Evolutionary conservation across 2,888 invertebrate species (phyloP).

Genomic region (Enchytraeus crypticus): DNA sequence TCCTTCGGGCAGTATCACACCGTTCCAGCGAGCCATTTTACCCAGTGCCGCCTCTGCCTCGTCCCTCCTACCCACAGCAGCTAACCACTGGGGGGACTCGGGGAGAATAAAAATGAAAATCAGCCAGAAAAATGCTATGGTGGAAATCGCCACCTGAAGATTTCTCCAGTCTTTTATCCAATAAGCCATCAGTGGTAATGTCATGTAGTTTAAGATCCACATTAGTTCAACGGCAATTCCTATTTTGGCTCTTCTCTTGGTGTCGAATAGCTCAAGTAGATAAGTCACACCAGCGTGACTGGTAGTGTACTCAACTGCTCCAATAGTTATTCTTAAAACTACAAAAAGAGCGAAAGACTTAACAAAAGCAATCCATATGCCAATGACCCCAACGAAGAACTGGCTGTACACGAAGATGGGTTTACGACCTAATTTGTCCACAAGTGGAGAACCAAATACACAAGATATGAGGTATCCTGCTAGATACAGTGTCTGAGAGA

Average conservation of each 20-base stretch:
- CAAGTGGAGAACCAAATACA: constrained; percentile 5
- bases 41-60: constrained; percentile 27
- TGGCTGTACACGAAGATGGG: constrained; percentile 6
- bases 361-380: constrained; percentile 10
- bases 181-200: constrained; percentile 17
- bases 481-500: constrained; percentile 18
- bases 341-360: constrained; percentile 11
- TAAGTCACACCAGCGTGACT: constrained; percentile 11
- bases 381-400: constrained; percentile 4
- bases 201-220: constrained; percentile 15
- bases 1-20: constrained; percentile 1
- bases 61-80: constrained; percentile 29
- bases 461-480: constrained; percentile 9
- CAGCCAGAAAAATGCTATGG: constrained; percentile 4
- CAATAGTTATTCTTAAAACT: constrained; percentile 8
- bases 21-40: constrained; percentile 24
- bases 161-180: constrained; percentile 19
- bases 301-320: constrained; percentile 9
- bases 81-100: constrained; percentile 37
- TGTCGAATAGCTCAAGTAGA: constrained; percentile 23
- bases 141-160: constrained; percentile 15
- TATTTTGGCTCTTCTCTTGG: constrained; percentile 13
- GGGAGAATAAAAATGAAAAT: constrained; percentile 28
- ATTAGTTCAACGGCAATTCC: constrained; percentile 16
- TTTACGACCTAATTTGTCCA: constrained; percentile 19